Evolutionary conservation across 35 echinoderm and acorn worm species (phyloP).

Genomic region (Hemicentrotus pulcherrimus): DNA sequence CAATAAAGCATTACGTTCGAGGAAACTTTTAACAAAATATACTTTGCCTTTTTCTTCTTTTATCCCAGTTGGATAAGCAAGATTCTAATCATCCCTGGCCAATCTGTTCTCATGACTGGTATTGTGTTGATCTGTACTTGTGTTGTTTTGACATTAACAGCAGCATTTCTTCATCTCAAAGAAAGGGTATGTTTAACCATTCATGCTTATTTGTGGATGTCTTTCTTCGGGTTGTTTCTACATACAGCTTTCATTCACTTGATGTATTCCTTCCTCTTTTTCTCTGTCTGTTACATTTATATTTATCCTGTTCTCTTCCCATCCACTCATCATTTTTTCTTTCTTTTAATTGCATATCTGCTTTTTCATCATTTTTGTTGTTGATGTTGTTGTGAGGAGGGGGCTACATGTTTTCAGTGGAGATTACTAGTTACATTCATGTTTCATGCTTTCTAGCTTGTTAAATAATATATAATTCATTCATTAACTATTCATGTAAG

Average conservation of each 20-base stretch:
- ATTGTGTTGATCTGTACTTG: conserved; percentile 75
- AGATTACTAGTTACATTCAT: too few relatives aligned
- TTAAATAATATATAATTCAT: too few relatives aligned
- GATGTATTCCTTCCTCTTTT: not conserved
- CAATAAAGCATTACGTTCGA: too few relatives aligned
- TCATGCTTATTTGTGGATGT: not conserved
- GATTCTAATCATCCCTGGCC: conserved; percentile 78
- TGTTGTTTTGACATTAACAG: conserved; percentile 71
- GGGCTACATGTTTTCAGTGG: too few relatives aligned
- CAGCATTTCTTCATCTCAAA: conserved; percentile 72
- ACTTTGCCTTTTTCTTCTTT: not conserved
- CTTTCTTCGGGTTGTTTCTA: not conserved
- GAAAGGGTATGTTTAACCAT: conserved; percentile 78
- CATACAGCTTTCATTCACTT: not conserved
- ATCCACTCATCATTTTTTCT: too few relatives aligned
- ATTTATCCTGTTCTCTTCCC: not conserved
- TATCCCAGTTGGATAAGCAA: conserved; percentile 77
- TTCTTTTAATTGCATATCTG: too few relatives aligned
- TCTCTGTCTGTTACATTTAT: not conserved
- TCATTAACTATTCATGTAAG: too few relatives aligned
- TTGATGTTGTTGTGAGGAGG: too few relatives aligned
- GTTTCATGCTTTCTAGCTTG: too few relatives aligned
- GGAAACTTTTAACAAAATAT: too few relatives aligned
- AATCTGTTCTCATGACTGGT: conserved; percentile 81
- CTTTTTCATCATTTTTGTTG: too few relatives aligned